A percentile compares a stretch with the other conserved stretches of the same genome.
These are phyloP conservation scores for Mesorhabditis sp. DNA, from an alignment of 2,888 invertebrate genomes.

Conservation along the genomic window DNA sequence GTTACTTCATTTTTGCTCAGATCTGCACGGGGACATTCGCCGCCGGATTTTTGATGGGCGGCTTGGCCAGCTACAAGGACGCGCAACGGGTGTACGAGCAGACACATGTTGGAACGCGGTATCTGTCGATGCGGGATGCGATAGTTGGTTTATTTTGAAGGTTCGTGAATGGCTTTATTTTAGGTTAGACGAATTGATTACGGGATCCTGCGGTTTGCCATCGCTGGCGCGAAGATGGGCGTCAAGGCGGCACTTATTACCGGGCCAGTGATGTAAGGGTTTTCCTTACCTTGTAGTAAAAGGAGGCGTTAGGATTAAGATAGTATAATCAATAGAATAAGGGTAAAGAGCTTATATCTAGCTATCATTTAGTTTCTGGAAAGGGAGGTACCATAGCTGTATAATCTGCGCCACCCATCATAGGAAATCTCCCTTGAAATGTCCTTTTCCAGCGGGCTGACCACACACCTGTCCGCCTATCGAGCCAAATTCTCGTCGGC, in stretches of 20 bases:
- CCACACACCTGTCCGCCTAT: conserved; percentile 38
- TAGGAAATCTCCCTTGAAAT: background rate
- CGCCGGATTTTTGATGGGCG: conserved; percentile 39
- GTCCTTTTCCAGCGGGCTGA: conserved; percentile 26
- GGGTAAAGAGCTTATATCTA: background rate
- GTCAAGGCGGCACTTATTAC: conserved; percentile 34
- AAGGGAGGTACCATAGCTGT: no score
- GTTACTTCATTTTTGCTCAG: conserved; percentile 11
- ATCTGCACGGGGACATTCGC: conserved; percentile 36
- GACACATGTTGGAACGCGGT: conserved; percentile 34
- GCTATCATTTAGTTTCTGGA: background rate
- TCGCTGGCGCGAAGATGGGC: conserved; percentile 35
- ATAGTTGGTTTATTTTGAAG: conserved; percentile 19
- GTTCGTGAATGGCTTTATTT: conserved; percentile 5
- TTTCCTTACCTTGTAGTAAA: background rate
- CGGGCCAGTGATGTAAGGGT: conserved; percentile 40
- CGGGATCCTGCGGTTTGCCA: conserved; percentile 38
- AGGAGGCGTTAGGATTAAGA: background rate
- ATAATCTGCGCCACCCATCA: no score
- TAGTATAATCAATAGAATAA: no score
- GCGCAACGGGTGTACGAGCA: conserved; percentile 33
- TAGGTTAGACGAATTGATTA: conserved; percentile 37
- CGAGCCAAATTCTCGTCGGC: conserved; percentile 35
- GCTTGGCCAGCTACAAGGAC: conserved; percentile 32
- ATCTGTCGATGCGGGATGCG: conserved; percentile 38